Evolutionary conservation across 2,888 invertebrate genomes (phyloP).

Genomic region (Aphodius sticticus): DNA sequence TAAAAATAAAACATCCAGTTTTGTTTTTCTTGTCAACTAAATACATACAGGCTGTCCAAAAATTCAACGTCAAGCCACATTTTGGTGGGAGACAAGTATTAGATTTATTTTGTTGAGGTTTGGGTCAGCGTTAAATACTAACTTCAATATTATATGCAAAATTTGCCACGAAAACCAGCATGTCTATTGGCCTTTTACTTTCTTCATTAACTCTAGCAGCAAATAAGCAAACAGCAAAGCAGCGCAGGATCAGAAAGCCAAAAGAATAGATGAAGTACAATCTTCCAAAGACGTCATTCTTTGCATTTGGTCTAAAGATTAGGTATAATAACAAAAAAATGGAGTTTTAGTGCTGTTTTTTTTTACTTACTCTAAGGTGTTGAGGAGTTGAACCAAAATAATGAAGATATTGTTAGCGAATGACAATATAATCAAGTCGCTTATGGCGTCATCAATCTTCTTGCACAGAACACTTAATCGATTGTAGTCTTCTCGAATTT

Average conservation of each 20-base stretch:
- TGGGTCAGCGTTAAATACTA: slow-evolving; percentile 14
- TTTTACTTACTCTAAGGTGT: slow-evolving; percentile 28
- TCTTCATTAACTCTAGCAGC: slow-evolving; percentile 16
- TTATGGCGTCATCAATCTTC: slow-evolving; percentile 16
- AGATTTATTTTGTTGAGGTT: too few relatives aligned
- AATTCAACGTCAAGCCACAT: slow-evolving; percentile 7
- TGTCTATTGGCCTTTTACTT: slow-evolving; percentile 5
- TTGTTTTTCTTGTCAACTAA: not conserved
- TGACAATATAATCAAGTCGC: slow-evolving; percentile 27
- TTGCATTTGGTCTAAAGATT: slow-evolving; percentile 11
- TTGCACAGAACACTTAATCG: slow-evolving; percentile 22
- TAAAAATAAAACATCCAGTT: not conserved
- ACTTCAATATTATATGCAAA: slow-evolving; percentile 17
- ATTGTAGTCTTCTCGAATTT: slow-evolving; percentile 27
- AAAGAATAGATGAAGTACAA: slow-evolving; percentile 30
- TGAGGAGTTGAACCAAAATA: slow-evolving; percentile 28
- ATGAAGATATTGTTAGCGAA: slow-evolving; percentile 29
- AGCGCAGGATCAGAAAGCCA: slow-evolving; percentile 25
- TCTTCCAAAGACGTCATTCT: slow-evolving; percentile 20
- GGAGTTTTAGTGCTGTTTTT: too few relatives aligned
- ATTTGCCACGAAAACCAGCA: not conserved
- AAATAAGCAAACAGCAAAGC: slow-evolving; percentile 16
- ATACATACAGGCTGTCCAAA: too few relatives aligned
- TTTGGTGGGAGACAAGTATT: too few relatives aligned
- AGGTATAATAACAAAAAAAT: not conserved